These are phyloP conservation scores for Cyclina sinensis DNA, from an alignment of 1,140 invertebrate genomes.

Conservation along the genomic window DNA sequence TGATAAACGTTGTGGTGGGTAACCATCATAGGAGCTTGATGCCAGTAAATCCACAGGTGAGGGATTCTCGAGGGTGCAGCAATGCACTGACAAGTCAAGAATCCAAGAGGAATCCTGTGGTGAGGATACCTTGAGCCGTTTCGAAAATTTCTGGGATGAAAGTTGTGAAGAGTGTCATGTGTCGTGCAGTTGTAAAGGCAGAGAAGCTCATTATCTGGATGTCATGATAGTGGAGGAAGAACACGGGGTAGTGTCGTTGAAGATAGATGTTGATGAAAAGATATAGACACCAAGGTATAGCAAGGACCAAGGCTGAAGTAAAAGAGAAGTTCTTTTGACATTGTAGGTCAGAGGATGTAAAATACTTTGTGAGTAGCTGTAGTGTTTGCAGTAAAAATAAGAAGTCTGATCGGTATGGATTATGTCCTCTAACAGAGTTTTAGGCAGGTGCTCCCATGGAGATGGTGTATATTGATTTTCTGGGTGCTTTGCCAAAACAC, in stretches of 20 bases:
- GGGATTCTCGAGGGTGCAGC: no score
- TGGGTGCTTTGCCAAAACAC: conserved; percentile 1
- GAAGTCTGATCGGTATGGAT: background rate
- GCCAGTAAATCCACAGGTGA: no score
- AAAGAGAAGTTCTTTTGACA: conserved; percentile 23
- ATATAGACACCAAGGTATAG: background rate
- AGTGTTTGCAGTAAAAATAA: background rate
- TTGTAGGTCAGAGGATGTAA: background rate
- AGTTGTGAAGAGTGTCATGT: no score
- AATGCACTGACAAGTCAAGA: no score
- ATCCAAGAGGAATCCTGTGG: no score
- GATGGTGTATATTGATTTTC: background rate
- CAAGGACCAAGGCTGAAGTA: background rate
- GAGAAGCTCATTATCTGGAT: no score
- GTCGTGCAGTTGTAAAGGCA: no score
- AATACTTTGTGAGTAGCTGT: background rate
- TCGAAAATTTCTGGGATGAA: background rate
- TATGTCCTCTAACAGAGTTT: background rate
- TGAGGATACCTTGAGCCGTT: conserved; percentile 20
- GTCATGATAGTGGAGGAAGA: no score
- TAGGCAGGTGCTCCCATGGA: background rate
- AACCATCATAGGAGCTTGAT: no score
- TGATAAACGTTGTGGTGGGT: no score
- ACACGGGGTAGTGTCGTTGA: background rate
- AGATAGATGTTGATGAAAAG: background rate